A percentile compares a stretch with the other conserved stretches of the same genome.
phyloP scores from a whole-genome alignment of 2,888 invertebrate species.

The Rotaria macrura region DNA sequence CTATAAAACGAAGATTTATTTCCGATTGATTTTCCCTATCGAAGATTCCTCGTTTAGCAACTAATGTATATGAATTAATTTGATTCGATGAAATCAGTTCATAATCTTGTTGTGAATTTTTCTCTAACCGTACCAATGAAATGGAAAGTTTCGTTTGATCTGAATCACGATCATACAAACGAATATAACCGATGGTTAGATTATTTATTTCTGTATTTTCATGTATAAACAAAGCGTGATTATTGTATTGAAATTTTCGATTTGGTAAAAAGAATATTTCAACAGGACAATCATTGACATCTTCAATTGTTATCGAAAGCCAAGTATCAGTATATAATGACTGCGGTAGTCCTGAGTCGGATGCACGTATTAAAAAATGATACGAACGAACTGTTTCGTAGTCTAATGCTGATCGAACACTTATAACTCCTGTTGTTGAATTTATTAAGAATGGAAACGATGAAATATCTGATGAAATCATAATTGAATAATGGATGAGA shows the following conservation, averaged over 20 bases:
- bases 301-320: not conserved
- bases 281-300: slow-evolving; percentile 10
- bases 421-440: not conserved
- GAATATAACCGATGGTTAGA: not conserved
- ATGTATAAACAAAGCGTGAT: not conserved
- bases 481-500: slow-evolving; percentile 1
- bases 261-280: not conserved
- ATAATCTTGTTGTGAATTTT: not conserved
- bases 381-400: not conserved
- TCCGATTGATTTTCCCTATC: not conserved
- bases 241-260: not conserved
- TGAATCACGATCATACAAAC: not conserved
- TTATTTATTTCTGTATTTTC: not conserved
- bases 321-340: not conserved
- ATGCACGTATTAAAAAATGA: not conserved
- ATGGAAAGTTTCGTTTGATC: not conserved
- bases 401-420: not conserved
- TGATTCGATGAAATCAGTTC: not conserved
- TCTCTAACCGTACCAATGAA: not conserved
- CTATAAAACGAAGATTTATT: not conserved
- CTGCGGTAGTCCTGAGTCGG: not conserved
- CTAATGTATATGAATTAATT: not conserved
- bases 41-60: not conserved
- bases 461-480: not conserved
- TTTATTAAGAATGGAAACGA: not conserved